Evolutionary conservation across 2,888 invertebrate species (phyloP).

Genomic region (Drosophila suboccidentalis): DNA sequence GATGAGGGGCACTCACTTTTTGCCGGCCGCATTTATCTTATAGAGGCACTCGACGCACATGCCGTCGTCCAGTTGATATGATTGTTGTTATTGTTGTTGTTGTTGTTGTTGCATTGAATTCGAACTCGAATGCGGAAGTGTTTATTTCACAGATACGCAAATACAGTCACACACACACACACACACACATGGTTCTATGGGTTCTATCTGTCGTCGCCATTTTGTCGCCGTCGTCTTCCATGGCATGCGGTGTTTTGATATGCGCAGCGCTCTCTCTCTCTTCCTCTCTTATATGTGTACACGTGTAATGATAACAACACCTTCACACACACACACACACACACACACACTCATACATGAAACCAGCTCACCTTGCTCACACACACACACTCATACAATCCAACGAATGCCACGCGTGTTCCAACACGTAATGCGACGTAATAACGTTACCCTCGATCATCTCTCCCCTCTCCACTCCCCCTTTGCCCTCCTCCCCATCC

Average conservation of each 20-base stretch:
- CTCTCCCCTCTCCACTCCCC: slow-evolving; percentile 1
- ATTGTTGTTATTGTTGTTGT: slow-evolving; percentile 43
- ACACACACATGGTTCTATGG: slow-evolving; percentile 22
- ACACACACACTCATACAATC: slow-evolving; percentile 26
- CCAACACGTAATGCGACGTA: slow-evolving; percentile 74
- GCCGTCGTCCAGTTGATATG: slow-evolving; percentile 40
- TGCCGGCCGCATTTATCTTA: slow-evolving; percentile 67
- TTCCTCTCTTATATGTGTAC: slow-evolving; percentile 31
- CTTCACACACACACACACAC: slow-evolving; percentile 22
- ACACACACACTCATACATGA: slow-evolving; percentile 17
- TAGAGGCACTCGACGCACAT: slow-evolving; percentile 35
- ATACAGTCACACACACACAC: slow-evolving; percentile 38
- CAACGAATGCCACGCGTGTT: slow-evolving; percentile 64
- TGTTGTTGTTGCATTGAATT: slow-evolving; percentile 66
- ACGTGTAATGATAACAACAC: slow-evolving; percentile 74
- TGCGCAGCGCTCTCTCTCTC: slow-evolving; percentile 42
- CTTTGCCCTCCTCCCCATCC: background rate
- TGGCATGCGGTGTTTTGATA: slow-evolving; percentile 67
- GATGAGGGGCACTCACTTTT: slow-evolving; percentile 23
- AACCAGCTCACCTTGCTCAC: slow-evolving; percentile 73
- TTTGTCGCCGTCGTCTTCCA: slow-evolving; percentile 58
- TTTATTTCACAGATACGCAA: slow-evolving; percentile 70
- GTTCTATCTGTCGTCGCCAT: slow-evolving; percentile 71
- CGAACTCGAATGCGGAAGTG: slow-evolving; percentile 77
- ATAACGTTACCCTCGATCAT: slow-evolving; percentile 46